Conservation (phyloP, 2,888 invertebrate genomes). For the Xiphydria camelus region DNA sequence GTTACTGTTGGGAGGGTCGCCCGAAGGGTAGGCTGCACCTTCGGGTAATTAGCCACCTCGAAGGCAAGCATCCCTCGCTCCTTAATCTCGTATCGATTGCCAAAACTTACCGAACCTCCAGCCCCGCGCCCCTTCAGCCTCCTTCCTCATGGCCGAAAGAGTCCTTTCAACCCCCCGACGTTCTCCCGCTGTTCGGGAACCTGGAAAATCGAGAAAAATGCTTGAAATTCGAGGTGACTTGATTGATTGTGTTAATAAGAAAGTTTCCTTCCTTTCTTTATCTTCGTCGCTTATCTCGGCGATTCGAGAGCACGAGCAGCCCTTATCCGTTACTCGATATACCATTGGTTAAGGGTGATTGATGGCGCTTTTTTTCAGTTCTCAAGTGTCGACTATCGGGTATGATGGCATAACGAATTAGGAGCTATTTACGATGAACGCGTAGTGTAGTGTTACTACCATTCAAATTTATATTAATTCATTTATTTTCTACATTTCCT, state of each 20-base stretch:
- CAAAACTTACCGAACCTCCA: conserved; percentile 13
- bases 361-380: conserved; percentile 27
- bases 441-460: too few species aligned
- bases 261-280: conserved; percentile 39
- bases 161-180: background rate
- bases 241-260: conserved; percentile 51
- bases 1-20: too few species aligned
- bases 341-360: conserved; percentile 44
- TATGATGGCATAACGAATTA: too few species aligned
- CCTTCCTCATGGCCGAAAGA: background rate
- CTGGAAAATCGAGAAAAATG: conserved; percentile 32
- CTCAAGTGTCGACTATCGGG: too few species aligned
- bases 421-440: too few species aligned
- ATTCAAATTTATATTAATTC: too few species aligned
- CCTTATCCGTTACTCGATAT: conserved; percentile 35
- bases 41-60: background rate
- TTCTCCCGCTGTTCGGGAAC: conserved; percentile 1
- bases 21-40: too few species aligned
- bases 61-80: conserved; percentile 23
- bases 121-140: conserved; percentile 1
- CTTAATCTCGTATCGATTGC: conserved; percentile 30
- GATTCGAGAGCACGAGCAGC: conserved; percentile 16
- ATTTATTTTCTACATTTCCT: too few species aligned
- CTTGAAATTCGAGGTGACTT: conserved; percentile 40
- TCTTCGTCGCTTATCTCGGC: conserved; percentile 30